Evolutionary conservation across 2,113 vertebrate genomes (phyloP).

Genomic region (Hippopotamus amphibius): DNA sequence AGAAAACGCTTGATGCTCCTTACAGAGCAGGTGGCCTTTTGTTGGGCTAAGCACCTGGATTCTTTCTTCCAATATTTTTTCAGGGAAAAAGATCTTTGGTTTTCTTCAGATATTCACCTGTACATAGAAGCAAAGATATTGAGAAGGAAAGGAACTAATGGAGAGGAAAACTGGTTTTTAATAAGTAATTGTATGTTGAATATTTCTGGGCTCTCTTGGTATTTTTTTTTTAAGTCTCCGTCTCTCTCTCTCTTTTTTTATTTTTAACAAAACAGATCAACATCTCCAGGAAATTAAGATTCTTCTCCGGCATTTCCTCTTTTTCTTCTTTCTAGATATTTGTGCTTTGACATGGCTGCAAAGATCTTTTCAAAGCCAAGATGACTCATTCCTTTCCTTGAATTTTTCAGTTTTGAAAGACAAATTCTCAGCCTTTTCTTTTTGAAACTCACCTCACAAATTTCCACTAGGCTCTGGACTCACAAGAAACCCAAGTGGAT

Average conservation of each 20-base stretch:
- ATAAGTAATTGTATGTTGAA: neutral
- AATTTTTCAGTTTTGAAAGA: conserved; percentile 38
- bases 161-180: neutral
- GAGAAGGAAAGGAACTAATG: neutral
- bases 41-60: neutral
- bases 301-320: conserved; percentile 32
- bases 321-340: conserved; percentile 44
- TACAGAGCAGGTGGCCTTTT: neutral
- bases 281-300: conserved; percentile 54
- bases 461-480: neutral
- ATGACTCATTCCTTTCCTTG: neutral
- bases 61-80: neutral
- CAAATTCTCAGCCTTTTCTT: neutral
- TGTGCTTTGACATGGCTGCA: neutral
- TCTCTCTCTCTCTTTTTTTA: neutral
- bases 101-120: neutral
- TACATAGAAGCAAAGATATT: neutral
- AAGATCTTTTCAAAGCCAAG: neutral
- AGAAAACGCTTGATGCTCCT: neutral
- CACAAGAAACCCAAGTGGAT: neutral
- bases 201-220: neutral
- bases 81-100: neutral
- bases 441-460: neutral
- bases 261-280: neutral
- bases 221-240: neutral